Evolutionary conservation across 2,113 vertebrate genomes (phyloP).

Genomic region (Lycocorax pyrrhopterus): DNA sequence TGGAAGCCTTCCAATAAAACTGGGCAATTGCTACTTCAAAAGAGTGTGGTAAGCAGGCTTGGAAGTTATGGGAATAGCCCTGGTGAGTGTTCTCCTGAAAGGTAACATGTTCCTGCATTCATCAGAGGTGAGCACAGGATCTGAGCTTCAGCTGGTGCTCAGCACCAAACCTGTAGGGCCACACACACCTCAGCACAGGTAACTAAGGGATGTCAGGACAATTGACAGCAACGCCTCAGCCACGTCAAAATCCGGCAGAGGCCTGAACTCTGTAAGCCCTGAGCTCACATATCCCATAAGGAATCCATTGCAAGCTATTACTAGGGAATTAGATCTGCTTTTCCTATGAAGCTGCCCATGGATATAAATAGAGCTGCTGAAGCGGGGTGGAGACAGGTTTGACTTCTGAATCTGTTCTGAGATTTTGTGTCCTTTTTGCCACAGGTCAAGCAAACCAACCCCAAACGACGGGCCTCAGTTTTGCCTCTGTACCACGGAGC

Average conservation of each 20-base stretch:
- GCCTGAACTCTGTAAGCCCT: not conserved
- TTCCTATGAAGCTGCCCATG: not conserved
- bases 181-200: not conserved
- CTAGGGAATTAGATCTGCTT: not conserved
- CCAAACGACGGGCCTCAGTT: not conserved
- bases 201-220: not conserved
- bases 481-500: not conserved
- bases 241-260: not conserved
- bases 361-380: constrained; percentile 7
- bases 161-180: not conserved
- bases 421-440: not conserved
- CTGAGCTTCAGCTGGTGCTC: not conserved
- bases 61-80: not conserved
- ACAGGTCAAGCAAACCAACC: not conserved
- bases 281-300: not conserved
- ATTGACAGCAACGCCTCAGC: rapidly evolving
- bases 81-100: not conserved
- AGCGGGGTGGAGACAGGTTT: not conserved
- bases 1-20: not conserved
- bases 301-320: not conserved
- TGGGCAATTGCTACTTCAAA: not conserved
- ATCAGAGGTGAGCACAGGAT: not conserved
- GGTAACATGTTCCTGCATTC: not conserved
- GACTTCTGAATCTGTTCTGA: not conserved
- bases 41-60: not conserved